Percentiles rank a stretch among this genome's conserved stretches.
Evolutionary conservation across 2,888 invertebrate genomes (phyloP).

Genomic region (Zhengitettix transpicula): DNA sequence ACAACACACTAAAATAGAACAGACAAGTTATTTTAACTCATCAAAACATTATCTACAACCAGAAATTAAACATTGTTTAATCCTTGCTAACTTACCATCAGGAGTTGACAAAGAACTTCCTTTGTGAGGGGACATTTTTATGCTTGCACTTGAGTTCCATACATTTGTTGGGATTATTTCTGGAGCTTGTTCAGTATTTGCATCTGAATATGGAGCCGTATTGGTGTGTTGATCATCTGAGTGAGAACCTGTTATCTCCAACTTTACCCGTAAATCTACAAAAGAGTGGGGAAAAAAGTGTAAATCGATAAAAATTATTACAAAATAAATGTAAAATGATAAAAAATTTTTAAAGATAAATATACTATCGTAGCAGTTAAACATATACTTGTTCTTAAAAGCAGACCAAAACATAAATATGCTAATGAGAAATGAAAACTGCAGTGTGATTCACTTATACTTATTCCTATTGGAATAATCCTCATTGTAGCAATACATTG

Average conservation of each 20-base stretch:
- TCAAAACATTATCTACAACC: background rate
- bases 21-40: background rate
- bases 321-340: too few relatives aligned
- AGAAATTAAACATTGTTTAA: background rate
- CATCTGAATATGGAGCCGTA: constrained; percentile 9
- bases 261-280: constrained; percentile 63
- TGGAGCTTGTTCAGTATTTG: constrained; percentile 16
- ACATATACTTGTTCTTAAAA: too few relatives aligned
- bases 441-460: too few relatives aligned
- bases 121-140: constrained; percentile 26
- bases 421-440: too few relatives aligned
- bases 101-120: constrained; percentile 70
- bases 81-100: constrained; percentile 44
- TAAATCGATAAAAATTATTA: too few relatives aligned
- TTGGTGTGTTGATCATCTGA: constrained; percentile 14
- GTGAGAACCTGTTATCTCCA: constrained; percentile 30
- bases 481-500: too few relatives aligned
- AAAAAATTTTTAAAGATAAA: too few relatives aligned
- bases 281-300: constrained; percentile 13
- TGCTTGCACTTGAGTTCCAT: constrained; percentile 35
- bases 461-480: too few relatives aligned
- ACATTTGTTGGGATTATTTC: constrained; percentile 34
- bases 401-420: too few relatives aligned
- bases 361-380: too few relatives aligned
- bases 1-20: background rate